Percentiles rank a stretch among this genome's conserved stretches.
Conservation (phyloP, 2,113 vertebrate genomes). For the Sphyrna mokarran region DNA sequence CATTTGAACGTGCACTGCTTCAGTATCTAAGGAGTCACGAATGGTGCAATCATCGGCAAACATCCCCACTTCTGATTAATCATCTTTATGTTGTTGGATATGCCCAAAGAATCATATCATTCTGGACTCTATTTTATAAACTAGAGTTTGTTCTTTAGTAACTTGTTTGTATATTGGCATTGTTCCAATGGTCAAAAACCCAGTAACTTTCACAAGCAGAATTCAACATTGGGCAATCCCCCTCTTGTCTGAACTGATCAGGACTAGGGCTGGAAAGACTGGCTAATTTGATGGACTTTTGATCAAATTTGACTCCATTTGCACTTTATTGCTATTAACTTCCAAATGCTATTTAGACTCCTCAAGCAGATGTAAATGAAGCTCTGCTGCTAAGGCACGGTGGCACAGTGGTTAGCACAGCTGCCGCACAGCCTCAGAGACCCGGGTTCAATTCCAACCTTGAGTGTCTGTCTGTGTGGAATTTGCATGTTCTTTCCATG, state of each 20-base stretch:
- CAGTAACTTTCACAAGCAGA: neutral
- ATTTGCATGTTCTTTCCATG: too few species aligned
- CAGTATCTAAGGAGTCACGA: too few species aligned
- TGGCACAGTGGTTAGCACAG: too few species aligned
- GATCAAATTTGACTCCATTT: neutral
- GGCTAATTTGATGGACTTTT: neutral
- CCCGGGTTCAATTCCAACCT: too few species aligned
- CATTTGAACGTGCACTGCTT: too few species aligned
- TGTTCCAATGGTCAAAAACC: neutral
- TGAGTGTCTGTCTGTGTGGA: too few species aligned
- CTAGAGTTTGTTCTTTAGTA: neutral
- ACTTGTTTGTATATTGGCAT: neutral
- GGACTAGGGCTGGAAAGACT: neutral
- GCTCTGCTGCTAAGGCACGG: neutral
- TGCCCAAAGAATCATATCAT: neutral
- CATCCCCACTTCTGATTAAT: neutral
- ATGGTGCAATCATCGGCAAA: too few species aligned
- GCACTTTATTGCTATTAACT: neutral
- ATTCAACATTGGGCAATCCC: neutral
- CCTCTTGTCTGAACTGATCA: neutral
- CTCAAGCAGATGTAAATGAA: neutral
- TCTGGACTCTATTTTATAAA: neutral
- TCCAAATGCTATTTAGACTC: neutral
- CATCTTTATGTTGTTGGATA: neutral
- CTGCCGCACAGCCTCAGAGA: too few species aligned